Evolutionary conservation across 2,888 invertebrate species (phyloP).

Genomic region (Lathronympha strigana): DNA sequence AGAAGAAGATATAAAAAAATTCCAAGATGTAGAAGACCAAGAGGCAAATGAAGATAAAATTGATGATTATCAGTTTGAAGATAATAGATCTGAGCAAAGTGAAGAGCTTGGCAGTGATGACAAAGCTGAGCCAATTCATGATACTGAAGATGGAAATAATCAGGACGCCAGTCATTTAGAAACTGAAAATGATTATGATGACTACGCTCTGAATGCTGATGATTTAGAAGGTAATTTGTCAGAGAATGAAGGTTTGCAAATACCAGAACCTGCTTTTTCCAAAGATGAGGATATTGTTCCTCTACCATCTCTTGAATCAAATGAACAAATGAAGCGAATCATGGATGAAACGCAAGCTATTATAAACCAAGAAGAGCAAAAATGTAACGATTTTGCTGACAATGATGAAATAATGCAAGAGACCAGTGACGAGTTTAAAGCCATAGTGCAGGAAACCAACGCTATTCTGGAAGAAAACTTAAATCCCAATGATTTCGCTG

Average conservation of each 20-base stretch:
- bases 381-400: conserved; percentile 37
- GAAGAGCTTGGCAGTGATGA: conserved; percentile 44
- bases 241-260: conserved; percentile 40
- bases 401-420: conserved; percentile 8
- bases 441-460: conserved; percentile 30
- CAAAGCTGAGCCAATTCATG: conserved; percentile 3
- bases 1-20: conserved; percentile 41
- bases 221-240: not conserved
- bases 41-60: conserved; percentile 34
- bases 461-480: conserved; percentile 39
- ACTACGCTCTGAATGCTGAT: conserved; percentile 30
- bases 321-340: conserved; percentile 45
- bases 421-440: conserved; percentile 3
- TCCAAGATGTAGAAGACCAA: conserved; percentile 36
- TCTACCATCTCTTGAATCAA: conserved; percentile 22
- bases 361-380: conserved; percentile 47
- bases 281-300: conserved; percentile 35
- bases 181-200: conserved; percentile 33
- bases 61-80: conserved; percentile 66
- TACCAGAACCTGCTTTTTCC: conserved; percentile 30
- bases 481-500: conserved; percentile 42
- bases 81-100: conserved; percentile 57
- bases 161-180: conserved; percentile 15
- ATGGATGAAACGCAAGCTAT: conserved; percentile 51
- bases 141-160: conserved; percentile 32